These are phyloP conservation scores for Merops nubicus DNA, from an alignment of 2,113 vertebrate genomes.

Conservation along the genomic window DNA sequence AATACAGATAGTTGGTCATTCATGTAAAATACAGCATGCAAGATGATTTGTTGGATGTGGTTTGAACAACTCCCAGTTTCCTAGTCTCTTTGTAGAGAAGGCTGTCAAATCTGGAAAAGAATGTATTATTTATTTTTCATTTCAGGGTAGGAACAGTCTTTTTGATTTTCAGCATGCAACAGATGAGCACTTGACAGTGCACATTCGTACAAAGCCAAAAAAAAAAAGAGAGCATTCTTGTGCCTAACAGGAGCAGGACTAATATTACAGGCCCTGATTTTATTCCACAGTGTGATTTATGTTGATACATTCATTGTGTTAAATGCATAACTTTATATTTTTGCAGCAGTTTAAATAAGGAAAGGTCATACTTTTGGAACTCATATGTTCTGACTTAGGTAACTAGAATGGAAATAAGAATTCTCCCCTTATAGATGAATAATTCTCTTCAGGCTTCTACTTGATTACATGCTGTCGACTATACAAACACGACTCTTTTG, in stretches of 20 bases:
- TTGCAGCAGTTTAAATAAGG: neutral
- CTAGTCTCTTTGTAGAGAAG: neutral
- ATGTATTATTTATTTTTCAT: constrained; percentile 1
- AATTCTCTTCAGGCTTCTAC: neutral
- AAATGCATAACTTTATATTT: neutral
- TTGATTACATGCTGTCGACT: neutral
- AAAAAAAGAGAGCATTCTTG: neutral
- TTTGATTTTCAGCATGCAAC: neutral
- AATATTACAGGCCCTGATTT: neutral
- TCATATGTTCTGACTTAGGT: neutral
- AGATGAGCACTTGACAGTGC: neutral
- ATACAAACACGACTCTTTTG: neutral
- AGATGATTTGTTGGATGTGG: constrained; percentile 4
- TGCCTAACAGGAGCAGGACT: neutral
- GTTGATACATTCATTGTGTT: neutral
- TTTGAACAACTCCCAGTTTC: neutral
- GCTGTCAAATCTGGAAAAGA: constrained; percentile 9
- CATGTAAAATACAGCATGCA: neutral
- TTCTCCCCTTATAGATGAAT: neutral
- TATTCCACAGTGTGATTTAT: neutral
- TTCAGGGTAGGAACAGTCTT: neutral
- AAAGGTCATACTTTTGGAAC: neutral
- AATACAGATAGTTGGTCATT: neutral
- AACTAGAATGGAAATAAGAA: neutral
- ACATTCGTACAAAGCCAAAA: neutral